Base-by-base conservation (phyloP, 2,888 invertebrate species). In the Patella ulyssiponensis region DNA sequence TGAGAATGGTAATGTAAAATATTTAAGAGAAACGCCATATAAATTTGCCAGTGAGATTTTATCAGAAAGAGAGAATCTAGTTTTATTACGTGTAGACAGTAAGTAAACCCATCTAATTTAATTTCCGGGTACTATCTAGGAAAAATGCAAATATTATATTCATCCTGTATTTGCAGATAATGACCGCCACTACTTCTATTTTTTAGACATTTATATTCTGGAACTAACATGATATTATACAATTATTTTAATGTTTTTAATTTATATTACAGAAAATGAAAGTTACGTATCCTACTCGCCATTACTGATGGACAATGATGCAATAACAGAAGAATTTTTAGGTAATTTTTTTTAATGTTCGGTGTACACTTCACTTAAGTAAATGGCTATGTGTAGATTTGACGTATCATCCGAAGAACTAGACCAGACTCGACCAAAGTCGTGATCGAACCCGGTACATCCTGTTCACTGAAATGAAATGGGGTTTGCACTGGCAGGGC, bases 1-100 rank as follows among this genome's bases (percentile, higher is more conserved):
- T 73, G 85, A 85, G 71, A 80, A 77, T 20, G 87, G 87, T 20
- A 85, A 85, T 79, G 79, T 87, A 12, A 87, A 87, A 79, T 82
- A 81, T 70, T 76, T 86, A n/a, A 78, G 85, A 52, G 86, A 86
- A 52, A 79, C 82, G 11, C 83, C 82, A 1, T 77, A 80, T 52
- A 80, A 81, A 74, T 87, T 86, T 76, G 87, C 87, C 54, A 82
- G 75, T 64, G 87, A 87, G 52, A 76, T 87, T 14, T 80, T 87
- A 23, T 79, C 80, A 14, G 85, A 87, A 53, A 73, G 87, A 44
- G 87, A 86, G 69, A 81, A 70, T 54, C 78, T 87, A 20, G 81
- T 87, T 12, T 77, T 87, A 4, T 77, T 87, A 12, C 80, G 81
- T 75, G 86, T 86, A 7, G 86, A 86, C 71, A 71, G 86, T 87